These are phyloP conservation scores for Temnothorax nylanderi DNA, from an alignment of 1,140 invertebrate genomes.

Conservation along the genomic window DNA sequence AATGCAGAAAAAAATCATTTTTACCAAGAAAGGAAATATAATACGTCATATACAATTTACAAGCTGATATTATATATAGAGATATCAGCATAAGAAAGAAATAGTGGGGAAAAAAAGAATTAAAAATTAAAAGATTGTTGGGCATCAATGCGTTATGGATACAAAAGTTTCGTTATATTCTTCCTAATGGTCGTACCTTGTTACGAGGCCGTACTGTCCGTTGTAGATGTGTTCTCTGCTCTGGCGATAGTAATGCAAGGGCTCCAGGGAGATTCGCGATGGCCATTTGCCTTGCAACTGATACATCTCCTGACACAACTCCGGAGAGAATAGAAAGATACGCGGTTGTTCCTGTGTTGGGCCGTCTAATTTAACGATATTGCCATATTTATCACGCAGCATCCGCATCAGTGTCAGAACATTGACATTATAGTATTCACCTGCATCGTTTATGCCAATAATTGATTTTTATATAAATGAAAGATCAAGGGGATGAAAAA, in stretches of 20 bases:
- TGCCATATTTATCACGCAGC: constrained; percentile 73
- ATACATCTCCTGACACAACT: constrained; percentile 79
- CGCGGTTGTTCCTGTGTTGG: constrained; percentile 67
- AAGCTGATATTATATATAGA: neutral
- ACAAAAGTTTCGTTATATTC: neutral
- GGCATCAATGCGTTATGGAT: neutral
- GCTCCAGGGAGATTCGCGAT: constrained; percentile 74
- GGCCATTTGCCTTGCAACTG: constrained; percentile 80
- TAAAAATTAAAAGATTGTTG: neutral
- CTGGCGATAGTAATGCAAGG: constrained; percentile 77
- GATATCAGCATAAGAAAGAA: neutral
- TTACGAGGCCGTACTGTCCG: constrained; percentile 73
- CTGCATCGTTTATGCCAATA: constrained; percentile 53
- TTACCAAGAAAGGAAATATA: neutral
- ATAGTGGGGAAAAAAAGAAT: neutral
- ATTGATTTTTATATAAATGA: neutral
- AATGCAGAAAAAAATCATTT: neutral
- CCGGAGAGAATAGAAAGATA: constrained; percentile 75
- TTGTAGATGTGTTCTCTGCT: constrained; percentile 73
- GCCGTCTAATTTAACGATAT: constrained; percentile 76
- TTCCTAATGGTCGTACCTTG: constrained; percentile 67
- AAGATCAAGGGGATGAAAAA: neutral
- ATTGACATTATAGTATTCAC: constrained; percentile 71
- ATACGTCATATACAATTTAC: neutral
- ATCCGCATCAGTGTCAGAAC: constrained; percentile 57